Evolutionary conservation across 92 coral and sea anemone genomes (phyloP), one percentile per base, ranked within the genome.

Genomic region (Umimayanthus chanpuru): DNA sequence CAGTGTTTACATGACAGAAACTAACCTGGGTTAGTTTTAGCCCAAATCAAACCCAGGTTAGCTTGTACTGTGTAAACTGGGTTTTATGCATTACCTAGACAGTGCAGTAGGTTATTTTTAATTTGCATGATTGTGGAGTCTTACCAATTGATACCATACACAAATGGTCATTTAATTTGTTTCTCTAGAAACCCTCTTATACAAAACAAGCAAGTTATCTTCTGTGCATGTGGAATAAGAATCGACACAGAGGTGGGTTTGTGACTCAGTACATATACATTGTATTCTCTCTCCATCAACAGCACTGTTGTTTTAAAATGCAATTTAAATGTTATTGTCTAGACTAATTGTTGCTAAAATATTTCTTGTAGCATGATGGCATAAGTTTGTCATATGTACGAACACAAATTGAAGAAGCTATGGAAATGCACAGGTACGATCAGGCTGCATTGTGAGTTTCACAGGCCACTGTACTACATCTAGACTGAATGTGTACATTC

Each of bases 161-260:
- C 36, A 32, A 32, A 32, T 32, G 36, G 36, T 0, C 36, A 32
- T 32, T 32, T 32, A 32, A 32, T 32, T 14, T 77, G 28, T 29
- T 26, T 6, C 6, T 8, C n/a, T 49, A 96, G 99, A 55, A 95
- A 92, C 76, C 93, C 98, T 76, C 91, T 97, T 65, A 93, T 85
- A 65, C 99, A 97, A 85, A 94, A 97, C 89, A 95, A 95, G 87
- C 99, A 97, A 85, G 92, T 97, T 20, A 91, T 97, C 29, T 97
- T 95, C 75, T 97, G 99, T 90, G 88, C 94, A 32, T 97, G 98
- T 92, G 99, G 99, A 86, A 43, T 93, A 41, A 90, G 99, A 78
- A 93, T 97, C 80, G 97, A 97, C 82, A 97, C 99, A 11, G 96
- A 97, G 94, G 98, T 96, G 80, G 58, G 93, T 83, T 32, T 15